These are phyloP conservation scores for Cheilosia variabilis DNA, from an alignment of 2,888 invertebrate genomes.

Conservation along the genomic window DNA sequence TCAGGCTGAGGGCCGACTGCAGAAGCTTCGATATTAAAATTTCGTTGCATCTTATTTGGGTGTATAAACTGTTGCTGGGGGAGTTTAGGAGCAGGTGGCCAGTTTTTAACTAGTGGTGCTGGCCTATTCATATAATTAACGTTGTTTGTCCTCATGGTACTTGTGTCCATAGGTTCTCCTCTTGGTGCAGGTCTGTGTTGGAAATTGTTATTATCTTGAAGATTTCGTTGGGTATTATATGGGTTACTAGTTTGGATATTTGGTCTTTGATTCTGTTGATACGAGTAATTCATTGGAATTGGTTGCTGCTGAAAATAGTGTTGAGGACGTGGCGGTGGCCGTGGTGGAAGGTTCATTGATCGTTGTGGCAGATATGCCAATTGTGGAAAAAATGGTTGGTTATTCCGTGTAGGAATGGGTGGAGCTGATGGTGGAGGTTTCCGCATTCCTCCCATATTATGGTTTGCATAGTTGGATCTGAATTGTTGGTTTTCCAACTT, in stretches of 20 bases:
- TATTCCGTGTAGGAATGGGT: slow-evolving; percentile 7
- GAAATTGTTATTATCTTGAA: slow-evolving; percentile 1
- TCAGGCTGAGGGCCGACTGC: neutral
- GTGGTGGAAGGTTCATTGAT: neutral
- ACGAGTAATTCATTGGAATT: neutral
- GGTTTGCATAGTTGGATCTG: slow-evolving; percentile 1
- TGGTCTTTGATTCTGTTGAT: too few relatives aligned
- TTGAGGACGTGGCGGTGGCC: neutral
- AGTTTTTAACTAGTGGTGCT: too few relatives aligned
- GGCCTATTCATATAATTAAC: too few relatives aligned
- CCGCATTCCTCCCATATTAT: slow-evolving; percentile 2
- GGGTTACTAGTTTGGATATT: neutral
- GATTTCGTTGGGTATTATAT: neutral
- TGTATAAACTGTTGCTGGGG: slow-evolving; percentile 1
- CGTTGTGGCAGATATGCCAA: slow-evolving; percentile 6
- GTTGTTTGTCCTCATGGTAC: neutral
- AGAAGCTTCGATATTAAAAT: slow-evolving; percentile 1
- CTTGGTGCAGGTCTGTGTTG: neutral
- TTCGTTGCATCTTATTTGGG: slow-evolving; percentile 14
- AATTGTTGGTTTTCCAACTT: slow-evolving; percentile 54
- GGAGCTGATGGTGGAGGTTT: neutral
- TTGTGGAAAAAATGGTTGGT: neutral
- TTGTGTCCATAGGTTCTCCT: slow-evolving; percentile 13
- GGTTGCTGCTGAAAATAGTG: slow-evolving; percentile 6
- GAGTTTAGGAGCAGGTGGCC: neutral